Evolutionary conservation across 2,113 vertebrate genomes (phyloP), one percentile per base, ranked within the genome.

Genomic region (Anser brachyrhynchus): DNA sequence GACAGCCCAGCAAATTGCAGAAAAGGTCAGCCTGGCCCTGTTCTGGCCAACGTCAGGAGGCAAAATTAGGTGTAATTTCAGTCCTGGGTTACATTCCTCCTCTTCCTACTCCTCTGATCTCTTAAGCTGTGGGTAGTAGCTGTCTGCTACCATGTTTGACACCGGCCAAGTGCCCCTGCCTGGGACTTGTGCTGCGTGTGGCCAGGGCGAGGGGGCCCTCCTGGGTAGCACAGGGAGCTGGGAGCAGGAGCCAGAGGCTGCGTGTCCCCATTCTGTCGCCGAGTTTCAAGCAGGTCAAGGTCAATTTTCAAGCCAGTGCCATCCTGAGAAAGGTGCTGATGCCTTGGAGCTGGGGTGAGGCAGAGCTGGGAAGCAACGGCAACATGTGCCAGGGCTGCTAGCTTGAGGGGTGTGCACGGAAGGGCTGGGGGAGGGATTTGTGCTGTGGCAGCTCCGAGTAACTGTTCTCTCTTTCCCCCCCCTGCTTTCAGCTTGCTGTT

Each of bases 211-310:
- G 69, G 41, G n/a, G 71, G 57, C 51, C 44, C 10, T 71, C 17
- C 33, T 33, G 61, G 69, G 43, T 71, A 71, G 41, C 43, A 25
- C 31, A 46, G 43, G 29, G 65, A 46, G 31, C 66, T 17, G 43
- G 16, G 44, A 46, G 66, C 29, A 23, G 77, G 61, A 92, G 29
- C 7, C 16, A 23, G 61, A 0, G 0, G 29, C 87, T 90, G 28
- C 0, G 0, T 0, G 0, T 73, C 35, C 51, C 54, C 4, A 2
- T 5, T 19, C 21, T 1, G 0, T 64, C 28, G 44, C 37, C 11
- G 17, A 23, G 2, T 29, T 35, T 74, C 12, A 31, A 61, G 52
- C 62, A 0, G 1, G 12, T 33, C 0, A 2, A 41, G 64, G 62
- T 58, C 0, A 0, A 2, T 76, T 90, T 77, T 26, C 67, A 41